phyloP scores from a whole-genome alignment of 2,113 vertebrate species.

The Jaculus jaculus region DNA sequence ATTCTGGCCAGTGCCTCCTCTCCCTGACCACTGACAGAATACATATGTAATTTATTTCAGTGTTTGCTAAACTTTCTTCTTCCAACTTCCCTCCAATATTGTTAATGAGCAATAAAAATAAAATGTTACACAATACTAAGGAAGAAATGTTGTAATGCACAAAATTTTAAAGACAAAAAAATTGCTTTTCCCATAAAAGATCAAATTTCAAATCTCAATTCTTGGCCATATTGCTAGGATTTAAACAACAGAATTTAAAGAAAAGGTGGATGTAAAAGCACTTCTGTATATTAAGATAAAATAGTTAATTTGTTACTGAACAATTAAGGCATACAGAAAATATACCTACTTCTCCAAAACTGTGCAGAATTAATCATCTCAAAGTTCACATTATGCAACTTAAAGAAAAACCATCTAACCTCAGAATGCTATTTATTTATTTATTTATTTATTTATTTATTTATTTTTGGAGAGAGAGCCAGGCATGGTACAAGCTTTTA shows the following conservation, averaged over 20 bases:
- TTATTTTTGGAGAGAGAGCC: too few relatives aligned
- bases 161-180: constrained; percentile 1
- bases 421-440: constrained; percentile 27
- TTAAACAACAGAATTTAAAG: constrained; percentile 45
- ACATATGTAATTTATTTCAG: not conserved
- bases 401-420: constrained; percentile 39
- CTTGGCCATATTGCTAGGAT: not conserved
- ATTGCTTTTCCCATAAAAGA: constrained; percentile 12
- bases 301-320: constrained; percentile 21
- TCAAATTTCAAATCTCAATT: constrained; percentile 44
- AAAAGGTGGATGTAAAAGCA: not conserved
- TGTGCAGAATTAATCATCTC: not conserved
- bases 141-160: not conserved
- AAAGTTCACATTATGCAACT: not conserved
- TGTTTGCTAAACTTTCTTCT: constrained; percentile 47
- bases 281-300: not conserved
- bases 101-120: not conserved
- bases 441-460: not conserved
- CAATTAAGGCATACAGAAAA: not conserved
- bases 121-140: not conserved
- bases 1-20: not conserved
- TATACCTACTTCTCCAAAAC: constrained; percentile 10
- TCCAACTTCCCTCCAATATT: constrained; percentile 29
- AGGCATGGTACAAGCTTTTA: too few relatives aligned
- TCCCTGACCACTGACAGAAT: not conserved